These are phyloP conservation scores for Pseudorhombus dupliciocellatus DNA, from an alignment of 2,113 vertebrate genomes.

Conservation along the genomic window DNA sequence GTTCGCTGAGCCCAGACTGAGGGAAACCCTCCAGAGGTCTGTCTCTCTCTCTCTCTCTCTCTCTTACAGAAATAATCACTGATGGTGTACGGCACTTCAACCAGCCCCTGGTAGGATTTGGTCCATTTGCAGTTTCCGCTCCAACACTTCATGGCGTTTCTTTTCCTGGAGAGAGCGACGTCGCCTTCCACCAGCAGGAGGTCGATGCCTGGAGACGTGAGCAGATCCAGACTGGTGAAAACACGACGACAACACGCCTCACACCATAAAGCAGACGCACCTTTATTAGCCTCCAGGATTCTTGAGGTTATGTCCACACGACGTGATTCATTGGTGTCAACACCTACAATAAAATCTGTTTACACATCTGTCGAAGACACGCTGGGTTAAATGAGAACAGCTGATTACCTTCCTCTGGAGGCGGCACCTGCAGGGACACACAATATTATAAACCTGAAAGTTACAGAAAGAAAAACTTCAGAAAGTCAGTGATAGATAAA, in stretches of 20 bases:
- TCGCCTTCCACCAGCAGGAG: slow-evolving; percentile 32
- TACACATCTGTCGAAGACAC: neutral
- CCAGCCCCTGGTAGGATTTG: slow-evolving; percentile 47
- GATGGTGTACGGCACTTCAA: slow-evolving; percentile 50
- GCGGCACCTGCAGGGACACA: slow-evolving; percentile 11
- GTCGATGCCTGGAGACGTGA: slow-evolving; percentile 8
- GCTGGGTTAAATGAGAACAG: neutral
- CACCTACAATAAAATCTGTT: neutral
- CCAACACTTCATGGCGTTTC: slow-evolving; percentile 52
- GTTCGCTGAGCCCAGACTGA: neutral
- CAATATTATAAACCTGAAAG: neutral
- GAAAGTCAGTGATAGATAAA: neutral
- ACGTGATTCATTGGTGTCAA: neutral
- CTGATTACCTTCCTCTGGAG: slow-evolving; percentile 8
- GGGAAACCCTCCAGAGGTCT: too few species aligned
- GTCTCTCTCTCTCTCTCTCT: too few species aligned
- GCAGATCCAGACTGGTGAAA: too few species aligned
- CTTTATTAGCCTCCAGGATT: slow-evolving; percentile 52
- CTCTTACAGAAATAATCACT: slow-evolving; percentile 27
- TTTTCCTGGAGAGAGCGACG: slow-evolving; percentile 34
- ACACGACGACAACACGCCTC: too few species aligned
- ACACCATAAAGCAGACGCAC: neutral
- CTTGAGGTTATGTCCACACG: slow-evolving; percentile 23
- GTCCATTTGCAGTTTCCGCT: slow-evolving; percentile 40
- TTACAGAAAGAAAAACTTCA: neutral